Evolutionary conservation across 2,888 invertebrate genomes (phyloP), one percentile per base, ranked within the genome.

Genomic region (Pandemis cinnamomeana): DNA sequence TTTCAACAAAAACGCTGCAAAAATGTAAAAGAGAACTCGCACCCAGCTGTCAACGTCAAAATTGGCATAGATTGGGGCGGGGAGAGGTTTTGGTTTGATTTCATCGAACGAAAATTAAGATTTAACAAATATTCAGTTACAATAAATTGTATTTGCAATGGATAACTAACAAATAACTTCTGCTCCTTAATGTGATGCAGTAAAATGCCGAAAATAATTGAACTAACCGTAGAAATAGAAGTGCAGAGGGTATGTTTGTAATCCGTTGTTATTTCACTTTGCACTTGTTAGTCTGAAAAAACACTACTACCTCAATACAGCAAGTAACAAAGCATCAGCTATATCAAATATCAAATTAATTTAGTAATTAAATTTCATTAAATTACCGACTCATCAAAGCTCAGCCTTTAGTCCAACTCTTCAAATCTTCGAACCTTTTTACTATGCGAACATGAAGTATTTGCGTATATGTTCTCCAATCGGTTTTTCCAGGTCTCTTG

Each of bases 401-500:
- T 36, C 27, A 36, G 27, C 4, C 20, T 20, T 20, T 20, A 20
- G 20, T 20, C 20, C 20, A 36, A 36, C 27, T 36, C 27, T 36
- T 36, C 27, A 36, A 36, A 36, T 4, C 27, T 36, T 36, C 2
- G 27, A 36, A 36, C 2, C 27, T 36, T 36, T 36, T 36, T 36
- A 36, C 27, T 36, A 36, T 36, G 27, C 27, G 27, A 36, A 36
- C 27, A 36, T 36, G 1, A 2, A 11, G 4, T 46, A 11, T 10
- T 11, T 46, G 0, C 5, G 11, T 46, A 46, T 11, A 44, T 46
- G 10, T 7, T 1, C 11, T 11, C 46, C 11, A 11, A 15, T 46
- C 15, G 6, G 4, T 46, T 48, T 68, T 1, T 87, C 8, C 80
- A 97, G 96, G 95, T 97, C 44, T 96, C 97, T 72, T 97, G 97